These are phyloP conservation scores for Drosophila differens DNA, from an alignment of 2,888 invertebrate species.

Conservation along the genomic window DNA sequence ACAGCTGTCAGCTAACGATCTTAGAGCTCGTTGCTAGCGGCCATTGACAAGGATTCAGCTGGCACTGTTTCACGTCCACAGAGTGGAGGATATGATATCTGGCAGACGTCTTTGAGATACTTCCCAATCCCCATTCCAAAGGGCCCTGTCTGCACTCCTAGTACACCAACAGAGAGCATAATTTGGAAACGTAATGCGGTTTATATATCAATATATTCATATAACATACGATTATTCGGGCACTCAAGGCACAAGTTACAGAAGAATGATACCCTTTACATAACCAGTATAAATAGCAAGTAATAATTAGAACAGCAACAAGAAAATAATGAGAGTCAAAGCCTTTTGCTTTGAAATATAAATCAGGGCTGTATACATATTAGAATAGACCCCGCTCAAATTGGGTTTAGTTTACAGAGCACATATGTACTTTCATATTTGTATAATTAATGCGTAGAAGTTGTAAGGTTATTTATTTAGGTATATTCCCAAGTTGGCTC, in stretches of 20 bases:
- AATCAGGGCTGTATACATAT: not conserved
- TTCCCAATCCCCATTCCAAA: slow-evolving; percentile 15
- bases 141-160: not conserved
- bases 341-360: not conserved
- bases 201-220: slow-evolving; percentile 4
- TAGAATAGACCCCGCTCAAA: not conserved
- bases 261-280: not conserved
- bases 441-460: slow-evolving; percentile 28
- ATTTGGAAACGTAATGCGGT: slow-evolving; percentile 5
- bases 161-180: slow-evolving; percentile 12
- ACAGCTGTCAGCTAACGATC: slow-evolving; percentile 61
- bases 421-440: slow-evolving; percentile 12
- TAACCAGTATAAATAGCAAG: not conserved
- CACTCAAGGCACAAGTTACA: not conserved
- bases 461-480: slow-evolving; percentile 18
- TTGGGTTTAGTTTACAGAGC: not conserved
- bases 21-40: slow-evolving; percentile 42
- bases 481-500: slow-evolving; percentile 27
- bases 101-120: slow-evolving; percentile 37
- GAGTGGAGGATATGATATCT: slow-evolving; percentile 30
- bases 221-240: not conserved
- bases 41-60: slow-evolving; percentile 44
- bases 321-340: not conserved
- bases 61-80: slow-evolving; percentile 23
- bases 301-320: not conserved